phyloP scores from a whole-genome alignment of 2,797 vertebrate genomes.

The Enteromius fasciolatus region DNA sequence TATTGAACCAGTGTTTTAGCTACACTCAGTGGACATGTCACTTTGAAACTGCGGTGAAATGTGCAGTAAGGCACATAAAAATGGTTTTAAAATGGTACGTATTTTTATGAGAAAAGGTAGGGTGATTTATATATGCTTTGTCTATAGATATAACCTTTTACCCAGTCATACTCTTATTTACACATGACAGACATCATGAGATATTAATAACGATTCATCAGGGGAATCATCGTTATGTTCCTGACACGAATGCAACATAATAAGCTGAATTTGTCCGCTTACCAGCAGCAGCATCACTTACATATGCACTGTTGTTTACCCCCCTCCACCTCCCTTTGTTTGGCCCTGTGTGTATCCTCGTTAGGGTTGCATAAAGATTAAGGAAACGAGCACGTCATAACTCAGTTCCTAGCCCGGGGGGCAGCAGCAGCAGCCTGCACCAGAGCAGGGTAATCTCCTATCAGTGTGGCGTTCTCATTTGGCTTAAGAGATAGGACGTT shows the following conservation, averaged over 20 bases:
- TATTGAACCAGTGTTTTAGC: too few species aligned
- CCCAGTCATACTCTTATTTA: conserved; percentile 1
- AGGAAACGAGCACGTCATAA: conserved; percentile 76
- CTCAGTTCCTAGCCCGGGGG: conserved; percentile 76
- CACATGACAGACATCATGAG: not conserved
- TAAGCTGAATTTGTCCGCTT: conserved; percentile 55
- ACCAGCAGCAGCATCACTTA: conserved; percentile 51
- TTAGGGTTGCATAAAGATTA: conserved; percentile 78
- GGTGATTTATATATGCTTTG: not conserved
- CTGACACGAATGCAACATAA: conserved; percentile 26
- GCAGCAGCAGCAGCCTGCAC: conserved; percentile 67
- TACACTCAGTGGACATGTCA: too few species aligned
- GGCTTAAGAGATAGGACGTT: conserved; percentile 81
- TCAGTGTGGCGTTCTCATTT: conserved; percentile 83
- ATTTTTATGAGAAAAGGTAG: too few species aligned
- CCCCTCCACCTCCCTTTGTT: conserved; percentile 54
- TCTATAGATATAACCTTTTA: conserved; percentile 14
- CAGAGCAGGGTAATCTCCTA: conserved; percentile 82
- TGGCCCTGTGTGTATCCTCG: conserved; percentile 68
- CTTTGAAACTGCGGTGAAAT: too few species aligned
- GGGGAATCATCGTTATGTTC: not conserved
- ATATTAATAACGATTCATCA: not conserved
- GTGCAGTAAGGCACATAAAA: too few species aligned
- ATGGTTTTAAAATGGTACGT: too few species aligned
- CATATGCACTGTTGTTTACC: conserved; percentile 49